phyloP scores from a whole-genome alignment of 2,113 vertebrate species.

The Chloebia gouldiae region DNA sequence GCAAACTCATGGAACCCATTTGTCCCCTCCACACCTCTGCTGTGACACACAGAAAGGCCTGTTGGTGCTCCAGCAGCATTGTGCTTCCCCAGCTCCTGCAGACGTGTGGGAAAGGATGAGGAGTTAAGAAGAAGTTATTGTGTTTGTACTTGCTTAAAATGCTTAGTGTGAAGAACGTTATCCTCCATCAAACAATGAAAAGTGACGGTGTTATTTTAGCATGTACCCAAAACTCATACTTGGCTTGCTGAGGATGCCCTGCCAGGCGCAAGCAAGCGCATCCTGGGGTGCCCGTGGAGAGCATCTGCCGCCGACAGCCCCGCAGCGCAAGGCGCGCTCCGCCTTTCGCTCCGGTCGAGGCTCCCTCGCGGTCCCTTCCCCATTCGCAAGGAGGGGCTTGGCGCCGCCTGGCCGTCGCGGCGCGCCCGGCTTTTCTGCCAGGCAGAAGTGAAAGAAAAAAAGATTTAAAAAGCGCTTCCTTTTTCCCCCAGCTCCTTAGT shows the following conservation, averaged over 20 bases:
- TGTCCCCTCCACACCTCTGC: not conserved
- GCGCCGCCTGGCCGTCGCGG: not conserved
- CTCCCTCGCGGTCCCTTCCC: accelerated
- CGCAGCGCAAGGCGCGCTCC: accelerated
- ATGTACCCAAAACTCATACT: not conserved
- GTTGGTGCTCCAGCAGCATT: not conserved
- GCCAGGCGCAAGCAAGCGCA: not conserved
- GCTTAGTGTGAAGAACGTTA: not conserved
- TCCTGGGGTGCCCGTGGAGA: not conserved
- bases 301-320: accelerated
- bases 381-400: accelerated
- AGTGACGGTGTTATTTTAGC: not conserved
- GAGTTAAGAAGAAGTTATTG: not conserved
- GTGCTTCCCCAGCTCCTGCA: not conserved
- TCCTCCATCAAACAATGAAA: not conserved
- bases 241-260: not conserved
- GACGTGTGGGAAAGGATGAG: not conserved
- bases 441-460: accelerated
- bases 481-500: accelerated
- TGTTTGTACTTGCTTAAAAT: not conserved
- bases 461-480: not conserved
- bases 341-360: accelerated
- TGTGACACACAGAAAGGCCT: accelerated
- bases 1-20: accelerated
- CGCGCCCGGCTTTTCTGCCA: accelerated